Conservation (phyloP, 2,888 invertebrate genomes). For the Scaptomyza tumidula region DNA sequence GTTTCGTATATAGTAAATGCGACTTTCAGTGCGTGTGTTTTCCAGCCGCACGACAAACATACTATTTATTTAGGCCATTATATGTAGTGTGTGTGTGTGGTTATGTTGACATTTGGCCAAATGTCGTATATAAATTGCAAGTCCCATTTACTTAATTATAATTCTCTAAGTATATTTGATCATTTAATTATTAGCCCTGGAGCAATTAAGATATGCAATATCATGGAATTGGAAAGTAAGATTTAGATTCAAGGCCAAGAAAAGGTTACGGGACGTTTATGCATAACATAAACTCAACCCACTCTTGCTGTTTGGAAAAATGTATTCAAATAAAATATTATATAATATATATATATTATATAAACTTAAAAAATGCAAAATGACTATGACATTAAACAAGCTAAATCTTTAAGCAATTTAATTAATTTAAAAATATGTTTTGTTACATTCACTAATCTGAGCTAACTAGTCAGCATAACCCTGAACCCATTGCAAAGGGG, state of each 20-base stretch:
- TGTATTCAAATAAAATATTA: too few species aligned
- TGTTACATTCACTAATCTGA: too few species aligned
- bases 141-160: slow-evolving; percentile 36
- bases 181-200: slow-evolving; percentile 5
- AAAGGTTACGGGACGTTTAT: neutral
- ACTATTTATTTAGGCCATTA: slow-evolving; percentile 60
- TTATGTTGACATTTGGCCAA: slow-evolving; percentile 41
- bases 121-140: slow-evolving; percentile 35
- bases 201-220: neutral
- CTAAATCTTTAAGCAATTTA: too few species aligned
- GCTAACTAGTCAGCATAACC: too few species aligned
- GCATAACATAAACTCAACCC: too few species aligned
- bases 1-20: slow-evolving; percentile 1
- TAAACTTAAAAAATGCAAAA: too few species aligned
- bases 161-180: slow-evolving; percentile 8
- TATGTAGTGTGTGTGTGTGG: slow-evolving; percentile 1
- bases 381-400: too few species aligned
- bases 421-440: too few species aligned
- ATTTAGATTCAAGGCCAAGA: neutral
- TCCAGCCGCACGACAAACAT: slow-evolving; percentile 6
- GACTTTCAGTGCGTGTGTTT: slow-evolving; percentile 18
- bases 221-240: neutral
- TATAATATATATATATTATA: too few species aligned
- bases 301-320: too few species aligned
- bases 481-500: too few species aligned